phyloP scores from a whole-genome alignment of 2,888 invertebrate species.

The Smittia sp. region DNA sequence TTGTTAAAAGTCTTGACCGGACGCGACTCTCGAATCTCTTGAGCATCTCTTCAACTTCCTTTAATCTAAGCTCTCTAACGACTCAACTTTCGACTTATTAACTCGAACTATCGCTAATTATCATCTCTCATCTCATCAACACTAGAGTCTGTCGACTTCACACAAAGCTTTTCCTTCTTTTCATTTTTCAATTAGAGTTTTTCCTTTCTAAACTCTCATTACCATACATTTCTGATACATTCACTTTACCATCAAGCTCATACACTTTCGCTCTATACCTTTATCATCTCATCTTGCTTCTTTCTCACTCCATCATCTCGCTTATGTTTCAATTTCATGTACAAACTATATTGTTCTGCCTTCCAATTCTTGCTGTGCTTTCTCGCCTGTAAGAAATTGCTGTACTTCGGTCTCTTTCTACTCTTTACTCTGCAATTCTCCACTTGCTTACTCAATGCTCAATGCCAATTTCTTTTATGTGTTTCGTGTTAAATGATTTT shows the following conservation, averaged over 20 bases:
- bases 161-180: conserved; percentile 32
- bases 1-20: conserved; percentile 46
- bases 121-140: neutral
- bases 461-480: neutral
- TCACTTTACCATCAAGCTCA: conserved; percentile 35
- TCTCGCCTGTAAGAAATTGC: neutral
- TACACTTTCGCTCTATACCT: conserved; percentile 25
- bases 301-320: neutral
- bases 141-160: neutral
- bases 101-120: neutral
- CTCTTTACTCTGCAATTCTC: neutral
- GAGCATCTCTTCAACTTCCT: neutral
- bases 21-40: conserved; percentile 43
- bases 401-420: neutral
- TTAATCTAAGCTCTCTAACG: neutral
- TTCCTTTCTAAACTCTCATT: conserved; percentile 43
- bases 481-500: conserved; percentile 33
- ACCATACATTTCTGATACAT: conserved; percentile 42
- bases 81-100: neutral
- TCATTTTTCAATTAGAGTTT: conserved; percentile 42
- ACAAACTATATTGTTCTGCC: neutral
- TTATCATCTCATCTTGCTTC: conserved; percentile 1
- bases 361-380: neutral
- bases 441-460: conserved; percentile 10
- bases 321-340: neutral